phyloP scores from a whole-genome alignment of 1,140 invertebrate species.

The Ceratina japonica region DNA sequence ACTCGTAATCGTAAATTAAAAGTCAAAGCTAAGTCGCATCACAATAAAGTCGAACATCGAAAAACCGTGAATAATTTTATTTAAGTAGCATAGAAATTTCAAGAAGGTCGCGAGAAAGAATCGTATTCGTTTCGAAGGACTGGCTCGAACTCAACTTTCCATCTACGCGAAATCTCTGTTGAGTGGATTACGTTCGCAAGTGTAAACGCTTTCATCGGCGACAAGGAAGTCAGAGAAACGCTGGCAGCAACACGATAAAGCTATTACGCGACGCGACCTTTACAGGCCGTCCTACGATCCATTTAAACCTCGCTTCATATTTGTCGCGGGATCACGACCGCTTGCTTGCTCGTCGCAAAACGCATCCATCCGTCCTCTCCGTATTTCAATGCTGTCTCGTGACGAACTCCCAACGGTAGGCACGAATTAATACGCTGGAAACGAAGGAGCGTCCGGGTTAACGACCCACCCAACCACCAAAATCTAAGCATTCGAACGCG shows the following conservation, averaged over 20 bases:
- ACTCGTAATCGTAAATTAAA: no score
- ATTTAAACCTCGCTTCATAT: conserved; percentile 14
- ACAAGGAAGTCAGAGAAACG: background rate
- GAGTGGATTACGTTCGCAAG: background rate
- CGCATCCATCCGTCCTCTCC: background rate
- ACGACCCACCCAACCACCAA: no score
- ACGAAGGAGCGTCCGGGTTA: background rate
- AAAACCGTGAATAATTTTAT: no score
- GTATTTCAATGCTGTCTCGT: background rate
- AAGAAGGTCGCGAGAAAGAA: no score
- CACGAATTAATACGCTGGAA: background rate
- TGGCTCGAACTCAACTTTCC: conserved; percentile 17
- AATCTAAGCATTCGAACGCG: no score
- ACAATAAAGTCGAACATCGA: no score
- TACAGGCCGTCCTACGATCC: conserved; percentile 7
- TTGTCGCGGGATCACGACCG: conserved; percentile 11
- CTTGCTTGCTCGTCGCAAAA: background rate
- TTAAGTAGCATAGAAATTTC: no score
- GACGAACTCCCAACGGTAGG: background rate
- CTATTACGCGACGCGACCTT: conserved; percentile 16
- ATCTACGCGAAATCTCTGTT: background rate
- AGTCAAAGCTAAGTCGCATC: no score
- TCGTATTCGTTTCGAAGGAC: no score
- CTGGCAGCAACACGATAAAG: conserved; percentile 25
- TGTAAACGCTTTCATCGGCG: conserved; percentile 28